Conservation (phyloP, 2,888 invertebrate species). For the Thereva unica region DNA sequence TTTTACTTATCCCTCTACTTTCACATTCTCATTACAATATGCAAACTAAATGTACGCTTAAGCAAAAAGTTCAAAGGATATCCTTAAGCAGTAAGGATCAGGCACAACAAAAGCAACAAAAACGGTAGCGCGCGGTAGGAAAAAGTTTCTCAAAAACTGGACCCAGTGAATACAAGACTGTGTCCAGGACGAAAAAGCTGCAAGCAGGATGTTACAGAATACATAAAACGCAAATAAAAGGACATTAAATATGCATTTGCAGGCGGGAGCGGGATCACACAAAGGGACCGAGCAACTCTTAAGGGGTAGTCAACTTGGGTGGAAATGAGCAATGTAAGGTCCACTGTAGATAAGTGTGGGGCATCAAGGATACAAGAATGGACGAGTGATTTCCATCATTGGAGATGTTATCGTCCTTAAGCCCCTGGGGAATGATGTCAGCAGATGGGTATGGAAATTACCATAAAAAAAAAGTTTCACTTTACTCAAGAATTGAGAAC, state of each 20-base stretch:
- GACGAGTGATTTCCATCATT: conserved; percentile 36
- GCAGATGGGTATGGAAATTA: conserved; percentile 36
- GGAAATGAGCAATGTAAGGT: conserved; percentile 30
- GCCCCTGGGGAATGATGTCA: conserved; percentile 33
- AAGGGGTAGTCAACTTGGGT: conserved; percentile 19
- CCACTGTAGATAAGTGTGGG: conserved; percentile 16
- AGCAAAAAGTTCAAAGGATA: conserved; percentile 41
- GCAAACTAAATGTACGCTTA: conserved; percentile 39
- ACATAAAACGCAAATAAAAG: conserved; percentile 46
- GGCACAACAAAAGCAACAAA: conserved; percentile 36
- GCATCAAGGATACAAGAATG: conserved; percentile 30
- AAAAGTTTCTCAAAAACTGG: conserved; percentile 23
- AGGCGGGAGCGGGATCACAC: conserved; percentile 39
- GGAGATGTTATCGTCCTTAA: conserved; percentile 35
- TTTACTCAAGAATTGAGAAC: conserved; percentile 31
- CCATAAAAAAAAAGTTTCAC: conserved; percentile 31
- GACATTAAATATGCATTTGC: conserved; percentile 48
- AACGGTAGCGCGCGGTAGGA: neutral
- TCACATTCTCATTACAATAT: conserved; percentile 37
- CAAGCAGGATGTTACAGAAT: conserved; percentile 33
- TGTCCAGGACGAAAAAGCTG: conserved; percentile 24
- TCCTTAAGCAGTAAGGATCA: conserved; percentile 38
- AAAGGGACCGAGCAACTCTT: conserved; percentile 26
- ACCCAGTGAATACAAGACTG: conserved; percentile 9
- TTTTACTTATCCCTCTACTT: conserved; percentile 11